These are phyloP conservation scores for Argyresthia goedartella DNA, from an alignment of 2,888 invertebrate genomes.

Conservation along the genomic window DNA sequence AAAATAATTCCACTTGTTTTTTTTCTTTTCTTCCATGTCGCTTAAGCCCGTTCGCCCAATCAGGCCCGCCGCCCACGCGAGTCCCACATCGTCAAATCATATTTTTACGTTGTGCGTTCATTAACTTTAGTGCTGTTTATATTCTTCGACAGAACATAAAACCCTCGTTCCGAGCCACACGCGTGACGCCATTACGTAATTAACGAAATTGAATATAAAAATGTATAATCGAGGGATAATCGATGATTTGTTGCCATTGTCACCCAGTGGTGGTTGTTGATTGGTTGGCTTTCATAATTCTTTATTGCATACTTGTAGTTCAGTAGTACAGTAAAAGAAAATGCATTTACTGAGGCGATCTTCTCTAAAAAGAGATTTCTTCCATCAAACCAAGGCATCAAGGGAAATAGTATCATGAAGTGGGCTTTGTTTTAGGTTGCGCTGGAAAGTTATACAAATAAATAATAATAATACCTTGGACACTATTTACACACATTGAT, in stretches of 20 bases:
- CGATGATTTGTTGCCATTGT: constrained; percentile 12
- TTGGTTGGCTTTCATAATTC: not conserved
- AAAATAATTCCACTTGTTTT: too few relatives aligned
- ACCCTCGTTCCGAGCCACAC: constrained; percentile 4
- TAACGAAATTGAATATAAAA: constrained; percentile 11
- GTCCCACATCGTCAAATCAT: constrained; percentile 20
- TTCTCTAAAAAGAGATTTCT: too few relatives aligned
- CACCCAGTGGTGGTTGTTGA: constrained; percentile 6
- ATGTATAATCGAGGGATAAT: constrained; percentile 10
- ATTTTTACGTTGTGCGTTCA: constrained; percentile 23
- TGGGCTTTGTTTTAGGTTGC: not conserved
- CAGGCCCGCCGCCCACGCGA: constrained; percentile 28
- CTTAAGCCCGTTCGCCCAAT: too few relatives aligned
- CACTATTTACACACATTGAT: too few relatives aligned
- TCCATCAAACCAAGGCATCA: too few relatives aligned
- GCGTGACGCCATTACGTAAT: constrained; percentile 12
- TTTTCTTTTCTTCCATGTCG: too few relatives aligned
- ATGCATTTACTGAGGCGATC: too few relatives aligned
- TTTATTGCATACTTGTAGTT: too few relatives aligned
- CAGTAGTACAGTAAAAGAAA: too few relatives aligned
- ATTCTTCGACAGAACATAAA: constrained; percentile 30
- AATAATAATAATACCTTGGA: too few relatives aligned
- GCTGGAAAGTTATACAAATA: not conserved
- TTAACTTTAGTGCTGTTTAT: constrained; percentile 40
- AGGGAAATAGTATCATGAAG: too few relatives aligned